phyloP scores from a whole-genome alignment of 2,797 vertebrate species.

The Macropodus opercularis region DNA sequence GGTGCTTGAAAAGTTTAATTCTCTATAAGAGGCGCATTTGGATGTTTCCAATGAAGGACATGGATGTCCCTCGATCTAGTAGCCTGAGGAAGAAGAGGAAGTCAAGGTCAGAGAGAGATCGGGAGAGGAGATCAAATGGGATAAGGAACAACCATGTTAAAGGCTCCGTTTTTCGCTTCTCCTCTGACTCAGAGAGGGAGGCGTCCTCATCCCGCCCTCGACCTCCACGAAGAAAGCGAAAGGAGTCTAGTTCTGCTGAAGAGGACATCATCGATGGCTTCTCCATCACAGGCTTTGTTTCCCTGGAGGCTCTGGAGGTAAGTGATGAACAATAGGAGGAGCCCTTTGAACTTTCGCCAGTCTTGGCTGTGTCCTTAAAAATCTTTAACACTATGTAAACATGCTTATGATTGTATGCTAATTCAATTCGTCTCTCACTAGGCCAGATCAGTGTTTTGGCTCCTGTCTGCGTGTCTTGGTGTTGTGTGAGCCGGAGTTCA shows the following conservation, averaged over 20 bases:
- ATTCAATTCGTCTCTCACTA: constrained; percentile 22
- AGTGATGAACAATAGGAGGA: constrained; percentile 51
- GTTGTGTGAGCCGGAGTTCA: constrained; percentile 63
- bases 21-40: constrained; percentile 50
- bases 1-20: constrained; percentile 48
- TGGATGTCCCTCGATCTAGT: constrained; percentile 91
- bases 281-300: constrained; percentile 92
- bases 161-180: constrained; percentile 78
- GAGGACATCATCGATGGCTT: constrained; percentile 98
- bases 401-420: constrained; percentile 43
- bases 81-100: constrained; percentile 92
- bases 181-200: constrained; percentile 89
- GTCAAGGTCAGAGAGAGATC: constrained; percentile 90
- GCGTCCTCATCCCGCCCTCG: constrained; percentile 88
- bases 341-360: neutral
- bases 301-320: constrained; percentile 94
- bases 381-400: constrained; percentile 31
- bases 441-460: constrained; percentile 34
- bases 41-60: constrained; percentile 82
- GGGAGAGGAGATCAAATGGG: constrained; percentile 84
- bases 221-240: constrained; percentile 91
- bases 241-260: constrained; percentile 92
- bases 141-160: constrained; percentile 77
- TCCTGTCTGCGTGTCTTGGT: constrained; percentile 50
- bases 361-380: constrained; percentile 12